Conservation (phyloP, 2,888 invertebrate species). For the Encarsia formosa region DNA sequence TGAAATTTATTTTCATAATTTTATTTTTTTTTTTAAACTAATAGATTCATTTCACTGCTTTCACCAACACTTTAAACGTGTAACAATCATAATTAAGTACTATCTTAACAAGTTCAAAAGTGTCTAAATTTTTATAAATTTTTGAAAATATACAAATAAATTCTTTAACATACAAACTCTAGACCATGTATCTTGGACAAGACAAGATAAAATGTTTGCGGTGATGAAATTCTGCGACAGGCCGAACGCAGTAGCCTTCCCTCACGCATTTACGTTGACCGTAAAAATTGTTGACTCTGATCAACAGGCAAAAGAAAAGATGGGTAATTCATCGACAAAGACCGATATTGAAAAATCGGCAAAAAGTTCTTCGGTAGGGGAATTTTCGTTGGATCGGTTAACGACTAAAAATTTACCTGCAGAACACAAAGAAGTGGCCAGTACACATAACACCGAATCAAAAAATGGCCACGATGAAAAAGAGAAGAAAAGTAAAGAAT, state of each 20-base stretch:
- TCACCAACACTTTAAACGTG: too few species aligned
- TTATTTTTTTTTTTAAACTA: too few species aligned
- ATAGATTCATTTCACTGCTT: neutral
- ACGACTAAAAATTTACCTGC: neutral
- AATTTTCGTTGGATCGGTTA: neutral
- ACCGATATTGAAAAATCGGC: neutral
- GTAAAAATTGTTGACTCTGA: conserved; percentile 31
- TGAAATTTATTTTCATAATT: too few species aligned
- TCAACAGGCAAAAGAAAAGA: neutral
- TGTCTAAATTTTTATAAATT: neutral
- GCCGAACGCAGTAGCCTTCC: conserved; percentile 37
- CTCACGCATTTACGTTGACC: conserved; percentile 43
- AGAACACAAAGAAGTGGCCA: neutral
- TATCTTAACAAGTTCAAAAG: too few species aligned
- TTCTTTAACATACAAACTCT: conserved; percentile 15
- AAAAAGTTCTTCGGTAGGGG: neutral
- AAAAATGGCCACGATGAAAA: neutral
- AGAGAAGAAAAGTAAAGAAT: neutral
- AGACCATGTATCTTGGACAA: conserved; percentile 45
- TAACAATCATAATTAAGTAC: too few species aligned
- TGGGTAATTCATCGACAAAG: conserved; percentile 11
- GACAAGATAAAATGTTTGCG: conserved; percentile 47
- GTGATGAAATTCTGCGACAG: conserved; percentile 42
- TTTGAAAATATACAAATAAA: conserved; percentile 1
- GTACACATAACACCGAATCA: neutral